A percentile compares a stretch with the other conserved stretches of the same genome.
Conservation (phyloP, 2,113 vertebrate genomes). For the Microtus ochrogaster region DNA sequence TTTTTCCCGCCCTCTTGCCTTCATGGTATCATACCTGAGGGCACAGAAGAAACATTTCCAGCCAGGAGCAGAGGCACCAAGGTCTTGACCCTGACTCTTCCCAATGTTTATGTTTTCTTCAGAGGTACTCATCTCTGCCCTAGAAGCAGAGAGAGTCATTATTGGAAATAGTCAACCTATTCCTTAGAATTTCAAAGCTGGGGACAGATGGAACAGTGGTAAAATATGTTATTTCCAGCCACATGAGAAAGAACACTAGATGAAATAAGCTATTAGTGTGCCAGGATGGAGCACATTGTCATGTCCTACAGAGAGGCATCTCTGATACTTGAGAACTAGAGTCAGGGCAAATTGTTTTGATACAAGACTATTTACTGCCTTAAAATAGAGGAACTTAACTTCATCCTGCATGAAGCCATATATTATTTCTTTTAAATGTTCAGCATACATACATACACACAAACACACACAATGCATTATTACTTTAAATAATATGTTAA, state of each 20-base stretch:
- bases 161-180: neutral
- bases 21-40: neutral
- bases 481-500: neutral
- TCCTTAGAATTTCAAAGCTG: neutral
- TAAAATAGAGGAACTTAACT: neutral
- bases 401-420: neutral
- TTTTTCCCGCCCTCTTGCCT: rapidly evolving
- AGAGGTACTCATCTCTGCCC: neutral
- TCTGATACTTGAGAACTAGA: neutral
- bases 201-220: neutral
- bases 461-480: neutral
- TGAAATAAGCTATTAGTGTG: neutral
- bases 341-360: neutral
- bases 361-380: neutral
- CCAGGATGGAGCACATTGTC: no score
- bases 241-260: neutral
- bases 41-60: neutral
- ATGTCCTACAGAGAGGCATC: neutral
- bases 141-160: neutral
- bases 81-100: rapidly evolving
- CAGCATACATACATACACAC: neutral
- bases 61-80: neutral
- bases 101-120: neutral
- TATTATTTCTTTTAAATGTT: neutral
- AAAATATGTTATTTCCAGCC: neutral